phyloP scores from a whole-genome alignment of 2,113 vertebrate genomes.

The Anoplopoma fimbria region DNA sequence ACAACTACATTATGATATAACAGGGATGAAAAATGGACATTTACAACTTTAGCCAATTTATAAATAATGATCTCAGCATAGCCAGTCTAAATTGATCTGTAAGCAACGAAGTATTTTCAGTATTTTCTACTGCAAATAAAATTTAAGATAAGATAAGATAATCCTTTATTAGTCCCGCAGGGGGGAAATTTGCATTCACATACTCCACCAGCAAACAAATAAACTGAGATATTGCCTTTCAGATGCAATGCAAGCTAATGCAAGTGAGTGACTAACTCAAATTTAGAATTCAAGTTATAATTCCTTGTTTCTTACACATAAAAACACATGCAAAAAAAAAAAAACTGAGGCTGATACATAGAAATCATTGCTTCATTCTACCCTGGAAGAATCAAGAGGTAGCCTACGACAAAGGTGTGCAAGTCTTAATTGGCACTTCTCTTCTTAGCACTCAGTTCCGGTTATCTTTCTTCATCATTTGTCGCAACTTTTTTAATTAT shows the following conservation, averaged over 20 bases:
- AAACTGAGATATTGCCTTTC: conserved; percentile 22
- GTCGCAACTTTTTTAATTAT: conserved; percentile 38
- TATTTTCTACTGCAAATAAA: neutral
- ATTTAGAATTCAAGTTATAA: too few species aligned
- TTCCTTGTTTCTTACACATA: too few species aligned
- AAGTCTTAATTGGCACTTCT: neutral
- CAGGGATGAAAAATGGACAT: neutral
- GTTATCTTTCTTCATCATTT: conserved; percentile 27
- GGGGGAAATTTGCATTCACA: neutral
- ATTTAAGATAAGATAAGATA: too few species aligned
- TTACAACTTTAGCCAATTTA: neutral
- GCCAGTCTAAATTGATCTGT: neutral
- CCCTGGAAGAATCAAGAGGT: neutral
- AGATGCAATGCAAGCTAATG: conserved; percentile 24
- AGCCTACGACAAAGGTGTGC: neutral
- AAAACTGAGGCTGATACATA: neutral
- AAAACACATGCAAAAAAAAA: neutral
- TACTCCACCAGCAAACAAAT: conserved; percentile 13
- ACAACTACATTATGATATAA: neutral
- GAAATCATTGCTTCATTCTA: neutral
- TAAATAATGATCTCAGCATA: neutral
- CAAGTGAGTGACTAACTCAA: conserved; percentile 15
- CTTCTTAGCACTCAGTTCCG: neutral
- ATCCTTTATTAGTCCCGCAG: too few species aligned
- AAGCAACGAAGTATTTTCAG: conserved; percentile 12